These are phyloP conservation scores for Sebastiscus tertius DNA, from an alignment of 2,797 vertebrate genomes.

Conservation along the genomic window DNA sequence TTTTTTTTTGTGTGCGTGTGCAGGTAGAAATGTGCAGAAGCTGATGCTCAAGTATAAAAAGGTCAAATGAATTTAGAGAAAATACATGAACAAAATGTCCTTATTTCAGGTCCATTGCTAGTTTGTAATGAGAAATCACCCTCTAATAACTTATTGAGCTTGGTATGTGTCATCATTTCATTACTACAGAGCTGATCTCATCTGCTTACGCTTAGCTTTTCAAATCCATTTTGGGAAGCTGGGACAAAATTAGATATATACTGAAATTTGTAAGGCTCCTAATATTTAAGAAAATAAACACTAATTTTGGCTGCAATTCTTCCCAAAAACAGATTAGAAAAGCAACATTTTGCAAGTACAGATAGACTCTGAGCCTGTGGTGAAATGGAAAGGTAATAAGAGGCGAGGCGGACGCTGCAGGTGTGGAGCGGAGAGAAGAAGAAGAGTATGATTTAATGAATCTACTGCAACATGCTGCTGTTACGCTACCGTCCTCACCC, in stretches of 20 bases:
- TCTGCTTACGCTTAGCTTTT: background rate
- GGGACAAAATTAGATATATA: background rate
- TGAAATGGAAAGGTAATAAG: constrained; percentile 6
- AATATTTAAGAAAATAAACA: background rate
- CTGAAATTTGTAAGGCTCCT: background rate
- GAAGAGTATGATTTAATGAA: constrained; percentile 52
- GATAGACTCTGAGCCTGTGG: background rate
- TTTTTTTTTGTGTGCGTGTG: background rate
- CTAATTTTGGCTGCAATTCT: background rate
- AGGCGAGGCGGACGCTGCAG: constrained; percentile 29
- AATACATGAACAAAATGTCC: background rate
- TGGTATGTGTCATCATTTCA: background rate
- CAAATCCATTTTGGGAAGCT: background rate
- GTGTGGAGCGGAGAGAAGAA: constrained; percentile 16
- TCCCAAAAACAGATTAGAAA: background rate
- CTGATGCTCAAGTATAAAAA: background rate
- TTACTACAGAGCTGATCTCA: background rate
- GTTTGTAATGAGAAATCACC: background rate
- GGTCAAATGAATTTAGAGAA: background rate
- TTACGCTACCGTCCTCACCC: constrained; percentile 18
- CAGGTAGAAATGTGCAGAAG: background rate
- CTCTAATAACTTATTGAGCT: constrained; percentile 1
- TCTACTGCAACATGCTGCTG: constrained; percentile 49
- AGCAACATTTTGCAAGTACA: background rate
- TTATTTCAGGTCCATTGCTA: background rate